These are phyloP conservation scores for Ellobium chinense DNA, from an alignment of 2,888 invertebrate species.

Conservation along the genomic window DNA sequence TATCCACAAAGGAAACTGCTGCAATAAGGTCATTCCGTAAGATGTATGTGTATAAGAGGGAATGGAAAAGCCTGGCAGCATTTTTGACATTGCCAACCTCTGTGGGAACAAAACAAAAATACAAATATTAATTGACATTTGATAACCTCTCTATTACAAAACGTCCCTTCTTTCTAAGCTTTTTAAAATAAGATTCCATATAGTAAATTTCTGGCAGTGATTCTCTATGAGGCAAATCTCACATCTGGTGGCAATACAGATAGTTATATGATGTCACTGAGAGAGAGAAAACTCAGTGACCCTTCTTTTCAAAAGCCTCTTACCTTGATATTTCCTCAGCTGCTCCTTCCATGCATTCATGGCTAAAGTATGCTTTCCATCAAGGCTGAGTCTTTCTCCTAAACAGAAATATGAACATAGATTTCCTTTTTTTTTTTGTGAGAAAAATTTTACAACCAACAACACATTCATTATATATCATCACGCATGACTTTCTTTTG, in stretches of 20 bases:
- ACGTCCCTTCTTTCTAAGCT: too few relatives aligned
- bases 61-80: constrained; percentile 67
- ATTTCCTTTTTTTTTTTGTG: too few relatives aligned
- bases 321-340: constrained; percentile 63
- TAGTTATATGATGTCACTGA: too few relatives aligned
- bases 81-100: constrained; percentile 59
- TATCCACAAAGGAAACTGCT: constrained; percentile 69
- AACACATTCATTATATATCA: too few relatives aligned
- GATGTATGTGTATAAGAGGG: constrained; percentile 73
- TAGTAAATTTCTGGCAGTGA: too few relatives aligned
- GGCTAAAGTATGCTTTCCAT: constrained; percentile 71
- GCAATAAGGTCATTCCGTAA: constrained; percentile 64
- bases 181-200: neutral
- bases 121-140: neutral
- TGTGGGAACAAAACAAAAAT: constrained; percentile 27
- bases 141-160: neutral
- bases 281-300: too few relatives aligned
- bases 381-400: constrained; percentile 72
- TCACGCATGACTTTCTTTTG: too few relatives aligned
- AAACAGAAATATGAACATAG: constrained; percentile 15
- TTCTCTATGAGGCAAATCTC: too few relatives aligned
- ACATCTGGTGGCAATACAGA: too few relatives aligned
- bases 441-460: too few relatives aligned
- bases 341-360: constrained; percentile 73
- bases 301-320: too few relatives aligned